These are phyloP conservation scores for Acanthopleura granulata DNA, from an alignment of 2,888 invertebrate species.

Conservation along the genomic window DNA sequence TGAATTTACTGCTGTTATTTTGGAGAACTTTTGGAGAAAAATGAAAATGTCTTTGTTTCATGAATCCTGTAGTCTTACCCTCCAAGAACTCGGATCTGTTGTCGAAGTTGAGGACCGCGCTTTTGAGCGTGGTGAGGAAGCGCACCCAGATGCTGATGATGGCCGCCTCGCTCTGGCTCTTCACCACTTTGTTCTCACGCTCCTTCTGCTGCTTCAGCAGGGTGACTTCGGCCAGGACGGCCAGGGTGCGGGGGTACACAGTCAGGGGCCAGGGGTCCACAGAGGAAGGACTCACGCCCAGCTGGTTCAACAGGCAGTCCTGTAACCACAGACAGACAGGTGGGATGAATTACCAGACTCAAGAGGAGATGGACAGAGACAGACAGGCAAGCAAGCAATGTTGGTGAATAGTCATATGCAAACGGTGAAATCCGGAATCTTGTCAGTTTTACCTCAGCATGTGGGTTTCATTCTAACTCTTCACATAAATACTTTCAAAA, in stretches of 20 bases:
- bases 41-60: too few species aligned
- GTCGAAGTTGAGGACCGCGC: slow-evolving; percentile 78
- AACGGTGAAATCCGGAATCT: too few species aligned
- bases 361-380: too few species aligned
- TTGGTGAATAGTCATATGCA: too few species aligned
- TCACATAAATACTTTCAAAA: too few species aligned
- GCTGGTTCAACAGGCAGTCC: slow-evolving; percentile 79
- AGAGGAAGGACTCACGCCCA: slow-evolving; percentile 82
- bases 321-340: slow-evolving; percentile 59
- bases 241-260: slow-evolving; percentile 83
- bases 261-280: slow-evolving; percentile 79
- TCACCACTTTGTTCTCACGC: slow-evolving; percentile 75
- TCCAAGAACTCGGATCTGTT: slow-evolving; percentile 55
- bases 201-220: slow-evolving; percentile 73
- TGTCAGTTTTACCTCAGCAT: too few species aligned
- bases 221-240: slow-evolving; percentile 86
- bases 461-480: too few species aligned
- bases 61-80: slow-evolving; percentile 43
- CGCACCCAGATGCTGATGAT: slow-evolving; percentile 94
- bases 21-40: too few species aligned
- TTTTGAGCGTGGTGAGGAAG: slow-evolving; percentile 88
- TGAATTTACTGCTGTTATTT: too few species aligned
- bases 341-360: too few species aligned
- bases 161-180: slow-evolving; percentile 88
- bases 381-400: too few species aligned